A percentile compares a stretch with the other conserved stretches of the same genome.
phyloP scores from a whole-genome alignment of 2,888 invertebrate genomes.

The Amphipoea oculea region DNA sequence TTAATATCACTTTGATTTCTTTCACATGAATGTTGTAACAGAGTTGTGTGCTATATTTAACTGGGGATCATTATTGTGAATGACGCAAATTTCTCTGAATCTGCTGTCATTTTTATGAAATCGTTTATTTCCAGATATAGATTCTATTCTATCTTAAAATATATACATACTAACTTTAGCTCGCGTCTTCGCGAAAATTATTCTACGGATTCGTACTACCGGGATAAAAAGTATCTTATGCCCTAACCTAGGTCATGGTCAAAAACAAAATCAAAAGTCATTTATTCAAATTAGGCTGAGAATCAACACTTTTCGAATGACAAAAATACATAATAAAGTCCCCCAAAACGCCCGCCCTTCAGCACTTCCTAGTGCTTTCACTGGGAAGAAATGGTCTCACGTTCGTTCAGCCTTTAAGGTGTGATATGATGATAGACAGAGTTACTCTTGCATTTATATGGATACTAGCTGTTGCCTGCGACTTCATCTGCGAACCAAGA shows the following conservation, averaged over 20 bases:
- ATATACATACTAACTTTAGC: background rate
- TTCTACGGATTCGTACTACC: background rate
- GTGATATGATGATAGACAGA: background rate
- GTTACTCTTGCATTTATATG: background rate
- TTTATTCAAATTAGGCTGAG: too few species aligned
- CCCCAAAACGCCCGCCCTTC: too few species aligned
- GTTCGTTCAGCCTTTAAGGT: background rate
- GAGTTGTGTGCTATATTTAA: background rate
- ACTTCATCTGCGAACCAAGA: background rate
- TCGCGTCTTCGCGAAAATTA: background rate
- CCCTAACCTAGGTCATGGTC: too few species aligned
- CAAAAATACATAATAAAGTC: too few species aligned
- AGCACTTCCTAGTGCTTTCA: too few species aligned
- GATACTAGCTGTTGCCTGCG: background rate
- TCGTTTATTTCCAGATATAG: background rate
- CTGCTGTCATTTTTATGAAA: background rate
- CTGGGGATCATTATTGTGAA: background rate
- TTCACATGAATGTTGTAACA: slow-evolving; percentile 5
- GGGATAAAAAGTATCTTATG: background rate
- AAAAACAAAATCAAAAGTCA: too few species aligned
- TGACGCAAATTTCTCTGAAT: background rate
- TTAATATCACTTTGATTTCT: background rate
- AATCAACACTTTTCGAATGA: too few species aligned
- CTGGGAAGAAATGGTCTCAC: too few species aligned
- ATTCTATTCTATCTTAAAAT: background rate